A percentile compares a stretch with the other conserved stretches of the same genome.
phyloP scores from a whole-genome alignment of 2,888 invertebrate genomes.

The Xanthorhoe designata region DNA sequence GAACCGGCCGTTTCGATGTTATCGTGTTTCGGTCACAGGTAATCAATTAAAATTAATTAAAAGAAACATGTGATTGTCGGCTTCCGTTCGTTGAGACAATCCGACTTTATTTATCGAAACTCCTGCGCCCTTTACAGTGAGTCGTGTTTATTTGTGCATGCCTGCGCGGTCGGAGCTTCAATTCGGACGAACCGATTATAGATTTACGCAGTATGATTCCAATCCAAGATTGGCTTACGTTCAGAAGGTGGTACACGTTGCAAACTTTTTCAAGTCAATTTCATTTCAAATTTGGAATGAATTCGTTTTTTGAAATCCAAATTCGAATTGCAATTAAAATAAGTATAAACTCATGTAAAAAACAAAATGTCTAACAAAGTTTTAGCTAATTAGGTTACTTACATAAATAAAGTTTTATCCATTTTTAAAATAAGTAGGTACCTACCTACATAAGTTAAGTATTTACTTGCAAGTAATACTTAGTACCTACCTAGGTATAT shows the following conservation, averaged over 20 bases:
- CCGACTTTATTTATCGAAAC: conserved; percentile 30
- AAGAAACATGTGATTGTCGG: conserved; percentile 25
- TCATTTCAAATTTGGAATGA: not conserved
- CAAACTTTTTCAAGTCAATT: not conserved
- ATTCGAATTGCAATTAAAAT: not conserved
- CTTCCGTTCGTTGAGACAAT: conserved; percentile 29
- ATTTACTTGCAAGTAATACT: too few species aligned
- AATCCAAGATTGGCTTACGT: conserved; percentile 2
- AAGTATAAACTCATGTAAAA: not conserved
- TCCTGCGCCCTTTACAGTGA: conserved; percentile 24
- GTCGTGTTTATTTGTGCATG: conserved; percentile 30
- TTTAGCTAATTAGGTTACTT: too few species aligned
- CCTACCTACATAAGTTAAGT: too few species aligned
- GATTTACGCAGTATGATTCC: conserved; percentile 12
- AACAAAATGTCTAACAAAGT: too few species aligned
- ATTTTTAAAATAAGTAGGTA: too few species aligned
- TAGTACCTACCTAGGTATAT: too few species aligned
- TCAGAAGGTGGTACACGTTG: not conserved
- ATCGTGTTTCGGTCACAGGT: conserved; percentile 38
- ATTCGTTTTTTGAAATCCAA: not conserved
- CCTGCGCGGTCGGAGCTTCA: conserved; percentile 11
- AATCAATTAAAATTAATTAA: conserved; percentile 58
- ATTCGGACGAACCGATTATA: conserved; percentile 26
- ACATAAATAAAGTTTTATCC: not conserved
- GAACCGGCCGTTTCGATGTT: conserved; percentile 21